phyloP scores from a whole-genome alignment of 2,888 invertebrate genomes.

The Schizaphis graminum region DNA sequence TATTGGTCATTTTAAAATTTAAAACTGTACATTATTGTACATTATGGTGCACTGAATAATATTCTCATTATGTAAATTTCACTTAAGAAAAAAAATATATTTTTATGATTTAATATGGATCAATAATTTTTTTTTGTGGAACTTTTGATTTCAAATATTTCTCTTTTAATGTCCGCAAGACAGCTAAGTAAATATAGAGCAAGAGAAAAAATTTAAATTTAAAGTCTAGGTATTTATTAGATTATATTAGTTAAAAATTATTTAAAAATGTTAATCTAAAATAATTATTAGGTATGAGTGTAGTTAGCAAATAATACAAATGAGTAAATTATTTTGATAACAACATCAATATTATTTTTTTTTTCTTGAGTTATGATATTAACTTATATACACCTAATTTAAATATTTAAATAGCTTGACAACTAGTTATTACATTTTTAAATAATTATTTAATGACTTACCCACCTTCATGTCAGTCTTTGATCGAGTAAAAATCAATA shows the following conservation, averaged over 20 bases:
- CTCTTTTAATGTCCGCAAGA: not conserved
- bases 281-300: not conserved
- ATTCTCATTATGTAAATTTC: not conserved
- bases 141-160: not conserved
- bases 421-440: not conserved
- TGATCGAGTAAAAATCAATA: slow-evolving; percentile 80
- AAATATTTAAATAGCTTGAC: not conserved
- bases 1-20: not conserved
- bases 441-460: slow-evolving; percentile 20
- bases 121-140: no score
- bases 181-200: not conserved
- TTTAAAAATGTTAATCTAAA: not conserved
- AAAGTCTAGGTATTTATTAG: not conserved
- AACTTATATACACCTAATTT: not conserved
- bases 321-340: not conserved
- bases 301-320: not conserved
- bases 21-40: not conserved
- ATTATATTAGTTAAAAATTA: not conserved
- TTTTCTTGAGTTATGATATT: not conserved
- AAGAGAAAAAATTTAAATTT: not conserved
- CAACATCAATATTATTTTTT: not conserved
- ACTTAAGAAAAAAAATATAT: not conserved
- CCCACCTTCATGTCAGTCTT: slow-evolving; percentile 66
- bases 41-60: not conserved
- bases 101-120: no score